Evolutionary conservation across 1,140 invertebrate genomes (phyloP).

Genomic region (Epicauta chinensis): DNA sequence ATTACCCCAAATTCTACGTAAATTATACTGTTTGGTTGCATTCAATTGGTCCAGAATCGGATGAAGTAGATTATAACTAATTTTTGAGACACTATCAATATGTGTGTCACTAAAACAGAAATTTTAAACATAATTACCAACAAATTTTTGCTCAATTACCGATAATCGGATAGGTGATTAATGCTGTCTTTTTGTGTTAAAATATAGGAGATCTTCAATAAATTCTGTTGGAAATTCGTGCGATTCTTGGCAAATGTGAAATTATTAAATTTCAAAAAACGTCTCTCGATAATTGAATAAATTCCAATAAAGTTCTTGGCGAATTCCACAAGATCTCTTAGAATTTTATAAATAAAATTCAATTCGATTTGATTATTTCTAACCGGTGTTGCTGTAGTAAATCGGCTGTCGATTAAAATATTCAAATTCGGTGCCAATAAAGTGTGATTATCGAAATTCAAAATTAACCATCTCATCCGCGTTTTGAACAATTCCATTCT

Average conservation of each 20-base stretch:
- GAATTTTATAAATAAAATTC: background rate
- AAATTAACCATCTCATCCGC: conserved; percentile 2
- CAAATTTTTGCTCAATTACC: background rate
- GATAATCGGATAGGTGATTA: background rate
- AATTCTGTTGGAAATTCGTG: background rate
- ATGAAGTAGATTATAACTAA: conserved; percentile 48
- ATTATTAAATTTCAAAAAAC: conserved; percentile 1
- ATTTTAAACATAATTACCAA: background rate
- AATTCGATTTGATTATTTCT: background rate
- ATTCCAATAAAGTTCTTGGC: background rate
- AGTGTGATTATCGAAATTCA: background rate
- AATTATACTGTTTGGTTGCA: conserved; percentile 44
- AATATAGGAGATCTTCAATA: conserved; percentile 4
- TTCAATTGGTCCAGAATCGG: conserved; percentile 48
- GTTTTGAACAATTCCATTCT: background rate
- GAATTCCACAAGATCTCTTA: background rate
- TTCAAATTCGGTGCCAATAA: background rate
- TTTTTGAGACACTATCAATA: conserved; percentile 51
- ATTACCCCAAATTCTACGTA: conserved; percentile 46
- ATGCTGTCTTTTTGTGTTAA: background rate
- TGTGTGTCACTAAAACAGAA: conserved; percentile 43
- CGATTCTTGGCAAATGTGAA: background rate
- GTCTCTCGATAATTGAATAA: background rate
- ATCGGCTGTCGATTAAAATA: background rate
- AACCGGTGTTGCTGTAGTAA: background rate